Base-by-base conservation (phyloP, 1,140 invertebrate species). In the Drosophila pseudoananassae region DNA sequence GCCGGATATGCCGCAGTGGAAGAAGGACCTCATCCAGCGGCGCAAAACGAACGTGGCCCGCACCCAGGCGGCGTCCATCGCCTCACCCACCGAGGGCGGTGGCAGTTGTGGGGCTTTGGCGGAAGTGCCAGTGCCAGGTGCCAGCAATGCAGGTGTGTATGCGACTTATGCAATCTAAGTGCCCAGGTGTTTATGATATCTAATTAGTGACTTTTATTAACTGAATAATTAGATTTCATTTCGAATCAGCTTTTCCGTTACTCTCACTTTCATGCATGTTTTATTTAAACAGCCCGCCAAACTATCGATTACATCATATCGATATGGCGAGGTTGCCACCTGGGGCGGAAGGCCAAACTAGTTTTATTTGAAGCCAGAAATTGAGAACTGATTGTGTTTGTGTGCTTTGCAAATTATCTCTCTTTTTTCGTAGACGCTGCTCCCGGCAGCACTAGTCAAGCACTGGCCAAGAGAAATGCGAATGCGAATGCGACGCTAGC, bases 1-100 rank as follows among this genome's bases (percentile, higher is more conserved):
- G 70, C 90, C 90, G 57, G 90, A 91, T 47, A 91, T 94, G 84
- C 94, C 95, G 33, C 95, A 95, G 90, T 96, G 95, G 95, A 96
- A 96, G 87, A 93, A 94, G 68, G 95, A 96, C 89, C 92, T 96
- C 75, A 94, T 96, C 76, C 93, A 95, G 90, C 93, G 95, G 52
- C 94, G 95, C 31, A 91, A 83, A 91, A 93, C 83, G 68, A 93
- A 83, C 88, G 72, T 92, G 64, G 80, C 92, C 61, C 84, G 92
- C 76, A 71, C 87, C 29, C 84, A 84, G 31, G 82, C 74, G 23
- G 60, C 69, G 15, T 38, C 59, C 46, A 64, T 66, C 33, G 31
- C 50, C 53, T 78, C 79, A 20, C 65, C 74, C 23, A 66, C 63
- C 38, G 57, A 71, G 8, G 31, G 31, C 31, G 31, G 8, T 47